These are phyloP conservation scores for Conomelus anceps DNA, from an alignment of 2,888 invertebrate species.

Conservation along the genomic window DNA sequence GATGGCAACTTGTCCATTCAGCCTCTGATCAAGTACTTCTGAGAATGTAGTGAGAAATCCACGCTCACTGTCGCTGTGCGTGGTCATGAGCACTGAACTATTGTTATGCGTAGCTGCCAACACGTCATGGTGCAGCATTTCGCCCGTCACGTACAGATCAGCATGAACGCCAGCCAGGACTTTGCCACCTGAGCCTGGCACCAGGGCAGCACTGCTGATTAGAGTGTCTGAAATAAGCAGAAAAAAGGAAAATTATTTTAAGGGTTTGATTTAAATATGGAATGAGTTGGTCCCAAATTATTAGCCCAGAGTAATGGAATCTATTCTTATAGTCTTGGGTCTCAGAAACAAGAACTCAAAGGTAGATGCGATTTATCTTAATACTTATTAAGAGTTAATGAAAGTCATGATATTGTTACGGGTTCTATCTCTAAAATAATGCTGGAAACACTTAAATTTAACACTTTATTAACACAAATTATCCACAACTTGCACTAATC, in stretches of 20 bases:
- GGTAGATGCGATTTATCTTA: too few species aligned
- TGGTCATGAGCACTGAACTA: slow-evolving; percentile 69
- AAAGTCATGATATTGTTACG: too few species aligned
- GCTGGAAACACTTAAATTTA: too few species aligned
- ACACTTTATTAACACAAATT: too few species aligned
- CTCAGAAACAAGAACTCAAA: too few species aligned
- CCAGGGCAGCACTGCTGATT: slow-evolving; percentile 65
- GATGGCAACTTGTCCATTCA: slow-evolving; percentile 46
- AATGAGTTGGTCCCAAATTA: not conserved
- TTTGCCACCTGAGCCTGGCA: slow-evolving; percentile 83
- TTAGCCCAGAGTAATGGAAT: too few species aligned
- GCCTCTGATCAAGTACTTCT: slow-evolving; percentile 32
- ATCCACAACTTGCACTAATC: too few species aligned
- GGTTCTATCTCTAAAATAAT: too few species aligned
- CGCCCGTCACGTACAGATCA: slow-evolving; percentile 81
- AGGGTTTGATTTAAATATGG: not conserved
- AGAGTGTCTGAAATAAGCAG: slow-evolving; percentile 41
- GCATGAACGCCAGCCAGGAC: slow-evolving; percentile 63
- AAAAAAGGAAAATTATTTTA: not conserved
- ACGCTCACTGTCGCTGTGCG: slow-evolving; percentile 90
- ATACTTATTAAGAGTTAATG: too few species aligned
- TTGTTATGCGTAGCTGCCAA: slow-evolving; percentile 81
- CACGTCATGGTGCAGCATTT: slow-evolving; percentile 93
- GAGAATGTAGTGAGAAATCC: slow-evolving; percentile 67
- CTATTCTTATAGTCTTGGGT: too few species aligned